These are phyloP conservation scores for Seriola dumerili DNA, from an alignment of 2,113 vertebrate species.

Conservation along the genomic window DNA sequence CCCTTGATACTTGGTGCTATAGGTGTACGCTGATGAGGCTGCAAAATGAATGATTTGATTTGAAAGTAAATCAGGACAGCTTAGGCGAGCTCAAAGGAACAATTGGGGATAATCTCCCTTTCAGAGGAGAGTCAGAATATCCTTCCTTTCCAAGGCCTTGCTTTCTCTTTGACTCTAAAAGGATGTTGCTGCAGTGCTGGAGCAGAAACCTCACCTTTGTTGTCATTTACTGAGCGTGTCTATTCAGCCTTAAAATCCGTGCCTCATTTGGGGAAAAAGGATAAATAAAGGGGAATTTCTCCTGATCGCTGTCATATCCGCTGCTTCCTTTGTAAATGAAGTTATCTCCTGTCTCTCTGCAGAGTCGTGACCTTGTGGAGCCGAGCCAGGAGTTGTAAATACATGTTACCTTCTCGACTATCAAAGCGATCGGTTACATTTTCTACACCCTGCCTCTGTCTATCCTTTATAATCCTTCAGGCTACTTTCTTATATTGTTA, in stretches of 20 bases:
- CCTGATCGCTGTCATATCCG: not conserved
- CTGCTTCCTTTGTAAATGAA: conserved; percentile 16
- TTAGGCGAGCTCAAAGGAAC: conserved; percentile 56
- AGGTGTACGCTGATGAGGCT: conserved; percentile 19
- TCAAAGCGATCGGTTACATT: conserved; percentile 19
- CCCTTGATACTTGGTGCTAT: conserved; percentile 1
- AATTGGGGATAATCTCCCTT: conserved; percentile 69
- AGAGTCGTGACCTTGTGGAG: conserved; percentile 26
- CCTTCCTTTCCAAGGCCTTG: conserved; percentile 37
- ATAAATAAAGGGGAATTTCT: not conserved
- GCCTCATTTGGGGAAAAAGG: conserved; percentile 7
- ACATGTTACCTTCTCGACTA: not conserved
- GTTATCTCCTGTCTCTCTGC: conserved; percentile 4
- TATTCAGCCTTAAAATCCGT: conserved; percentile 31
- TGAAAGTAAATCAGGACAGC: conserved; percentile 58
- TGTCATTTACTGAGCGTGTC: conserved; percentile 32
- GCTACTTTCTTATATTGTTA: conserved; percentile 3
- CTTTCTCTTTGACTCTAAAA: conserved; percentile 41
- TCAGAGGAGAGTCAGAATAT: conserved; percentile 44
- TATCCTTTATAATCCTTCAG: conserved; percentile 7
- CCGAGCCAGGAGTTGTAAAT: conserved; percentile 1
- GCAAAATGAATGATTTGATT: conserved; percentile 47
- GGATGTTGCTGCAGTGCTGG: conserved; percentile 20
- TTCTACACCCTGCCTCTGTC: not conserved
- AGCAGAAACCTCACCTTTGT: conserved; percentile 31